Evolutionary conservation across 2,888 invertebrate species (phyloP), one percentile per base, ranked within the genome.

Genomic region (Phyllotreta striolata): DNA sequence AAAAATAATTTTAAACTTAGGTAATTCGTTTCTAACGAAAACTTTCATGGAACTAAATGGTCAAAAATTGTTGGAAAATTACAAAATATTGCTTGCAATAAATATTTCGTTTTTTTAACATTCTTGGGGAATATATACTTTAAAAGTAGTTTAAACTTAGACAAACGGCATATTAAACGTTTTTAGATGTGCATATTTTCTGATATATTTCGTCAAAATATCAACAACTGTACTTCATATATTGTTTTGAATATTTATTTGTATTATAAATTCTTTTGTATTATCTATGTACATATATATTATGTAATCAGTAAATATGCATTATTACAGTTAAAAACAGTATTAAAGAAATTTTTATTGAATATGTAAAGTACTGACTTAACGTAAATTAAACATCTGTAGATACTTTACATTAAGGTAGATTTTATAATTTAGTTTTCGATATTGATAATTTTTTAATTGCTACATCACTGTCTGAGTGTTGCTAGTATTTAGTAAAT

Each of bases 241-340:
- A 49, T 34, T 38, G 52, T 13, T 9, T 24, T 52, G 13, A 52
- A 52, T 37, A 52, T 10, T 52, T 51, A 51, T 51, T 34, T 51
- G 6, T 52, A 52, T 38, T 52, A n/a, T 52, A 49, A 49, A 49
- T 9, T 49, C 34, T 6, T 51, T 52, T 52, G 38, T 52, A 52
- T 10, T 52, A 38, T 38, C 13, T 52, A 38, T 52, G 52, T 52
- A 52, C 38, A 52, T 52, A 52, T 10, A 35, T 10, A 38, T 38
- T 52, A 38, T 38, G 39, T 52, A 52, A 52, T 38, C 10, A 38
- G 37, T 52, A 52, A 52, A 14, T 52, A 52, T 39, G 52, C 39
- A 52, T 52, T 52, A 24, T 24, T 38, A 52, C 52, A 52, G 13
- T 37, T 52, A 38, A 49, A 38, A 12, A 38, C 52, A 52, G 38